A percentile compares a stretch with the other conserved stretches of the same genome.
Evolutionary conservation across 2,888 invertebrate genomes (phyloP).

Genomic region (Cephus spinipes): DNA sequence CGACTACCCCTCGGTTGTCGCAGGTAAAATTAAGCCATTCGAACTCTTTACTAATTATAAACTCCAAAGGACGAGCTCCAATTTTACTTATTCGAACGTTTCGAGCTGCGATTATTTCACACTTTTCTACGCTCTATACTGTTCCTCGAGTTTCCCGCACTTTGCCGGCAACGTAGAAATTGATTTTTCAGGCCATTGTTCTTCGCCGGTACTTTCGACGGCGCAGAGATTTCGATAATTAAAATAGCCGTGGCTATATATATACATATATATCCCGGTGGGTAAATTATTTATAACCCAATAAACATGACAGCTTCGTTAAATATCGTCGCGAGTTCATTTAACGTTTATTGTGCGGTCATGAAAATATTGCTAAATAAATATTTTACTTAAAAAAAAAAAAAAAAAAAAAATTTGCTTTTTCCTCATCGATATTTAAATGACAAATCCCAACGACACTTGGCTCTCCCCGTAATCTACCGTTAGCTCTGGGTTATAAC

Average conservation of each 20-base stretch:
- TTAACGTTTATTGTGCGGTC: neutral
- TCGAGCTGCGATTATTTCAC: slow-evolving; percentile 16
- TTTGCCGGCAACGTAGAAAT: neutral
- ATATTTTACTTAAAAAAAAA: too few species aligned
- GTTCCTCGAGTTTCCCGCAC: slow-evolving; percentile 23
- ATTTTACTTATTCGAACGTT: neutral
- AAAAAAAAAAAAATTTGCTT: neutral
- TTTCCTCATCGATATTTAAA: neutral
- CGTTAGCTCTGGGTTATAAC: neutral
- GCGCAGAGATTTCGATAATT: neutral
- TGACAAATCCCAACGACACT: neutral
- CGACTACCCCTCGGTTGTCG: neutral
- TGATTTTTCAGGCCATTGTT: neutral
- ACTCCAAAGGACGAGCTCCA: neutral
- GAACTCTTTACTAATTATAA: neutral
- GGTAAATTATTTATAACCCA: neutral
- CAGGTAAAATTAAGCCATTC: neutral
- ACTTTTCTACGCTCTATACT: slow-evolving; percentile 26
- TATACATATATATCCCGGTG: too few species aligned
- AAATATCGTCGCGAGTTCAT: neutral
- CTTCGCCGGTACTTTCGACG: neutral
- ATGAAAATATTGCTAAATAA: too few species aligned
- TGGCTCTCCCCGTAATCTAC: neutral
- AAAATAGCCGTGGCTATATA: neutral
- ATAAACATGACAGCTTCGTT: neutral